Conservation (phyloP, 2,888 invertebrate genomes). For the Andrena praecox region DNA sequence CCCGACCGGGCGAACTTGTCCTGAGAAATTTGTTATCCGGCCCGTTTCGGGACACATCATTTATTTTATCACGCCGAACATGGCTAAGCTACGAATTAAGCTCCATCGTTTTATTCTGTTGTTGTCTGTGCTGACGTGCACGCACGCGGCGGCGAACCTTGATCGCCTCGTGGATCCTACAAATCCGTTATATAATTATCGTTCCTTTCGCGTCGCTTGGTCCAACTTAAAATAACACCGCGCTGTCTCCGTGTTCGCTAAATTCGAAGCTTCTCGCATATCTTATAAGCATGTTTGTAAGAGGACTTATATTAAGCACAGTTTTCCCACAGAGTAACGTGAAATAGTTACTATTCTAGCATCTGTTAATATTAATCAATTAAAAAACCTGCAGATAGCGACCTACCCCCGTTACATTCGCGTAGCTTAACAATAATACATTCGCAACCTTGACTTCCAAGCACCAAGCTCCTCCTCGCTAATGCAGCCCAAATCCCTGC, state of each 20-base stretch:
- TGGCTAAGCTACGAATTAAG: conserved; percentile 9
- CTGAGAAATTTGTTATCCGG: conserved; percentile 50
- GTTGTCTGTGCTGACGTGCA: not conserved
- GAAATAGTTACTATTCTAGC: no score
- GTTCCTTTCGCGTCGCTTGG: conserved; percentile 16
- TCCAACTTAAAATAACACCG: conserved; percentile 43
- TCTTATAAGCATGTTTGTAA: not conserved
- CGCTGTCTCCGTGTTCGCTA: conserved; percentile 19
- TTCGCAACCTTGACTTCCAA: no score
- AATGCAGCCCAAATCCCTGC: no score
- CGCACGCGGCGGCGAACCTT: conserved; percentile 21
- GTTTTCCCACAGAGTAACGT: no score
- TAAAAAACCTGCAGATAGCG: no score
- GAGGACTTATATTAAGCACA: not conserved
- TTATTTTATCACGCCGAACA: conserved; percentile 38
- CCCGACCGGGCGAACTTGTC: conserved; percentile 29
- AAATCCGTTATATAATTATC: conserved; percentile 41
- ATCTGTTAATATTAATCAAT: no score
- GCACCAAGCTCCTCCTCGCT: no score
- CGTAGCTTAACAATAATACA: no score
- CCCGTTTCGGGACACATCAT: conserved; percentile 31
- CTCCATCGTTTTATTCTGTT: conserved; percentile 12
- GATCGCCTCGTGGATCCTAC: conserved; percentile 29
- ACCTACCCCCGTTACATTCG: no score
- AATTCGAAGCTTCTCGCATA: not conserved